Conservation (phyloP, 2,113 vertebrate genomes). For the Tonatia bakeri region DNA sequence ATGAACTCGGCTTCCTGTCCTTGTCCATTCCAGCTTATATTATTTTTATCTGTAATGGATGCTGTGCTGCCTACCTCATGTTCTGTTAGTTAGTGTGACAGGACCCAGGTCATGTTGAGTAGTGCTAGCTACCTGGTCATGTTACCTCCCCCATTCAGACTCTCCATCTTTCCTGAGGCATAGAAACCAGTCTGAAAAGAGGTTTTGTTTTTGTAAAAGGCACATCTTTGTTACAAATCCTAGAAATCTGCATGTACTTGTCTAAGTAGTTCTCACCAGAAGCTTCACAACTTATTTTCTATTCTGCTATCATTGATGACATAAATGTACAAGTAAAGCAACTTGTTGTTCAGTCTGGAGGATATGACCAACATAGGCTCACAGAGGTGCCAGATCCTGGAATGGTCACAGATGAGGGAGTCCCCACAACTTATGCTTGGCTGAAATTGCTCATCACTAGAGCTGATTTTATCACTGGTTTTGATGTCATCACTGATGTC, state of each 20-base stretch:
- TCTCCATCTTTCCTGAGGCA: neutral
- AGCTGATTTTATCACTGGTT: neutral
- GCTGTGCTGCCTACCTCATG: neutral
- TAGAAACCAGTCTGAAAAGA: too few species aligned
- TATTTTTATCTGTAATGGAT: neutral
- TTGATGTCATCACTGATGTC: neutral
- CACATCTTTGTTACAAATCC: neutral
- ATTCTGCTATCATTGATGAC: neutral
- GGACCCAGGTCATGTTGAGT: neutral
- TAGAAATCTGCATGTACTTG: neutral
- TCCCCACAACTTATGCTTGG: neutral
- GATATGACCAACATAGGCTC: neutral
- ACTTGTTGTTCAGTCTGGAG: neutral
- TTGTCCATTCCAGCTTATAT: too few species aligned
- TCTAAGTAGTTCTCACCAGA: neutral
- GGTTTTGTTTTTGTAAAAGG: neutral
- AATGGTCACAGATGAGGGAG: neutral
- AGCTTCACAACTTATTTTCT: neutral
- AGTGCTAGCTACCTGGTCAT: neutral
- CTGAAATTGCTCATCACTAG: neutral
- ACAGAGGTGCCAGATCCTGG: neutral
- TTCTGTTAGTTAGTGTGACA: neutral
- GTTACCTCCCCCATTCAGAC: neutral
- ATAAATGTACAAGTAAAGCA: neutral
- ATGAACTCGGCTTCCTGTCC: neutral